phyloP scores from a whole-genome alignment of 2,797 vertebrate genomes.

The Gymnopithys bicolor region DNA sequence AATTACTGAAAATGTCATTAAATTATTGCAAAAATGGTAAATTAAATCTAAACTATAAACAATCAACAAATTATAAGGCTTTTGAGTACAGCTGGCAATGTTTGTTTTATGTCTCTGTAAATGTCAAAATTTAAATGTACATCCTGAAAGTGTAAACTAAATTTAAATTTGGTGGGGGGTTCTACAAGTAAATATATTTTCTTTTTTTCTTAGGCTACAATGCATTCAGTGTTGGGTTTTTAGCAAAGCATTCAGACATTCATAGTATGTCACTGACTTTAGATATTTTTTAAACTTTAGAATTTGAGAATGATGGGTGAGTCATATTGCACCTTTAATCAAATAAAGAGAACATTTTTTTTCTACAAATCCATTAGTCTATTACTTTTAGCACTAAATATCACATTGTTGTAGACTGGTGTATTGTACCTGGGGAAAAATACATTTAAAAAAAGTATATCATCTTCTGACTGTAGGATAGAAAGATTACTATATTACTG shows the following conservation, averaged over 20 bases:
- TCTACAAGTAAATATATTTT: background rate
- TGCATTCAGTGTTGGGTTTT: background rate
- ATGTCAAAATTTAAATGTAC: background rate
- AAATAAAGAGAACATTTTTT: background rate
- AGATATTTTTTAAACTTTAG: background rate
- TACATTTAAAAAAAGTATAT: background rate
- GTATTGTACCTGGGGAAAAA: background rate
- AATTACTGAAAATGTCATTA: conserved; percentile 49
- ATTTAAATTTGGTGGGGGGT: background rate
- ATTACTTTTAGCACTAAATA: background rate
- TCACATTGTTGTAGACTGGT: background rate
- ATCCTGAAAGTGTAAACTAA: background rate
- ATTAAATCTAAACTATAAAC: conserved; percentile 29
- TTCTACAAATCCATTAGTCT: background rate
- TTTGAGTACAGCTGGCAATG: background rate
- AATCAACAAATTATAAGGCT: conserved; percentile 23
- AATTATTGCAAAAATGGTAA: conserved; percentile 23
- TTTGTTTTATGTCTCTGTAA: conserved; percentile 1
- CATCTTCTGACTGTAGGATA: background rate
- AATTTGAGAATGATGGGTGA: background rate
- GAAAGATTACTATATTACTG: background rate
- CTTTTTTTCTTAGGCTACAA: background rate
- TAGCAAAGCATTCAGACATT: background rate
- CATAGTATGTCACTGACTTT: background rate
- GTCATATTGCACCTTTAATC: background rate